phyloP scores from a whole-genome alignment of 2,888 invertebrate species.

The Nyleta sp. region DNA sequence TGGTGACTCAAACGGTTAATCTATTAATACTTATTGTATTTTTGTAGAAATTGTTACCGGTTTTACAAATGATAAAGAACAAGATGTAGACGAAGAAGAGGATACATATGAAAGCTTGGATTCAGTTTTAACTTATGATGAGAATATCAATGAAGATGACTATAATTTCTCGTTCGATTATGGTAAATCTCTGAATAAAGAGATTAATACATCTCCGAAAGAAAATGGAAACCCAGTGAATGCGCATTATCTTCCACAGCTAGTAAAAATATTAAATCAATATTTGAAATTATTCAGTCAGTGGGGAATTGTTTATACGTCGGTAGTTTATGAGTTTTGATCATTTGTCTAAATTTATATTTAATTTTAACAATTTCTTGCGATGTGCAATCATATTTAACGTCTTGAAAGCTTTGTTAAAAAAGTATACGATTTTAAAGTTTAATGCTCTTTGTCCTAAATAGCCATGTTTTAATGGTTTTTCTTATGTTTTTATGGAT shows the following conservation, averaged over 20 bases:
- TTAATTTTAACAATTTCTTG: too few species aligned
- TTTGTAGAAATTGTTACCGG: not conserved
- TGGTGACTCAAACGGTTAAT: too few species aligned
- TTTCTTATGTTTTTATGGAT: conserved; percentile 1
- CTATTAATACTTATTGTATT: too few species aligned
- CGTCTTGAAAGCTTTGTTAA: too few species aligned
- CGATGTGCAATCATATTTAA: too few species aligned
- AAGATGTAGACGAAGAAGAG: not conserved
- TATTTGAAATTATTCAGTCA: conserved; percentile 1
- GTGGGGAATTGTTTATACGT: conserved; percentile 9
- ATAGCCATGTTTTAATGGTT: too few species aligned
- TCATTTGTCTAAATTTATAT: too few species aligned
- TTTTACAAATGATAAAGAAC: not conserved
- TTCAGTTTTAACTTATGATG: not conserved
- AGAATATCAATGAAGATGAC: not conserved
- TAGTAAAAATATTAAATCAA: not conserved
- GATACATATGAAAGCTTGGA: not conserved
- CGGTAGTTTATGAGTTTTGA: too few species aligned
- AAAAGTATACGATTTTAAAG: too few species aligned
- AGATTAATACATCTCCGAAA: not conserved
- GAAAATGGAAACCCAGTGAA: conserved; percentile 12
- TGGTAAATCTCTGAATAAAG: not conserved
- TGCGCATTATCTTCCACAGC: conserved; percentile 5
- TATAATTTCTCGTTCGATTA: not conserved
- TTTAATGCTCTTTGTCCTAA: too few species aligned